Conservation (phyloP, 2,797 vertebrate species). For the Sebastes hubbsi region DNA sequence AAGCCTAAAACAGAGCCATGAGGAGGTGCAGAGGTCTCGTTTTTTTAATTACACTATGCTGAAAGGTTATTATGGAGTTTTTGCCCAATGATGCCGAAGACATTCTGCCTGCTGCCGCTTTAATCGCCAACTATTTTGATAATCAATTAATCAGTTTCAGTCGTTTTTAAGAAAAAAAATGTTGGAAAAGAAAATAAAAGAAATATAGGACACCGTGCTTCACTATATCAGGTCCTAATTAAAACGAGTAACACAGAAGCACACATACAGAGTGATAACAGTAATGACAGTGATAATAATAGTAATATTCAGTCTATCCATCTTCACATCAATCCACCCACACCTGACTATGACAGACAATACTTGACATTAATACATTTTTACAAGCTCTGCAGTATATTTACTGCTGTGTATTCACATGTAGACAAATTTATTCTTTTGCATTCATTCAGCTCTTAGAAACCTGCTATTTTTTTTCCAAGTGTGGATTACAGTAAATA, state of each 20-base stretch:
- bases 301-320: slow-evolving; percentile 6
- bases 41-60: too few species aligned
- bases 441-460: neutral
- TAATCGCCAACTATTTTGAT: too few species aligned
- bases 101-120: too few species aligned
- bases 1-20: too few species aligned
- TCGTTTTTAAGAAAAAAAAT: too few species aligned
- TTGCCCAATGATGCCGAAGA: too few species aligned
- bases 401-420: neutral
- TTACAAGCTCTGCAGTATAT: neutral
- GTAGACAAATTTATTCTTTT: neutral
- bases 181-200: neutral
- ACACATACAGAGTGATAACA: neutral
- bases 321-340: slow-evolving; percentile 21
- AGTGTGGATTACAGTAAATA: slow-evolving; percentile 37
- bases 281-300: slow-evolving; percentile 5
- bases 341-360: neutral
- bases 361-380: slow-evolving; percentile 1
- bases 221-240: neutral
- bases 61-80: too few species aligned
- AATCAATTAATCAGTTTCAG: too few species aligned
- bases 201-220: neutral
- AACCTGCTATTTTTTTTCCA: neutral
- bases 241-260: slow-evolving; percentile 1
- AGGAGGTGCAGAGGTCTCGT: too few species aligned